A percentile compares a stretch with the other conserved stretches of the same genome.
Conservation (phyloP, 2,113 vertebrate species). For the Antigone vipio region DNA sequence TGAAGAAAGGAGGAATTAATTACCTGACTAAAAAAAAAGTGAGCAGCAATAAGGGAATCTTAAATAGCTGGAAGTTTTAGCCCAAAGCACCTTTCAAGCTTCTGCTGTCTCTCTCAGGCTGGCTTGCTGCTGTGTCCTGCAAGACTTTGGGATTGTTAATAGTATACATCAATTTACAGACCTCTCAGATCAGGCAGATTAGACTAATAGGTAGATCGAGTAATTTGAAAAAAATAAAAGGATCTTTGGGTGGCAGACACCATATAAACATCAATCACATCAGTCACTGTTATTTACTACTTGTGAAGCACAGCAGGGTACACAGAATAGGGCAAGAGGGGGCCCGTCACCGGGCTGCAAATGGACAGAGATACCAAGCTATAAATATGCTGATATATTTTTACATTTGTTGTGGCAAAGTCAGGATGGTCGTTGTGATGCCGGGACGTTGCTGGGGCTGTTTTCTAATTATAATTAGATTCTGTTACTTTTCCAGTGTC, state of each 20-base stretch:
- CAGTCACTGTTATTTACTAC: constrained; percentile 1
- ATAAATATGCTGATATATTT: constrained; percentile 69
- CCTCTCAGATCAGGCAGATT: background rate
- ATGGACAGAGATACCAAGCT: constrained; percentile 40
- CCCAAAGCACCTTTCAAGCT: background rate
- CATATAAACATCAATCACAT: background rate
- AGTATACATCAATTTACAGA: background rate
- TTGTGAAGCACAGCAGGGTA: background rate
- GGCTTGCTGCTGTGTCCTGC: background rate
- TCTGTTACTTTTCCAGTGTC: constrained; percentile 46
- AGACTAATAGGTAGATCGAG: background rate
- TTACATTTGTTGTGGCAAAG: constrained; percentile 65
- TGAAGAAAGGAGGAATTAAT: background rate
- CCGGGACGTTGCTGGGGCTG: constrained; percentile 33
- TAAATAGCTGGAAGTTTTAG: background rate
- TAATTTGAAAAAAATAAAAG: background rate
- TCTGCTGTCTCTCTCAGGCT: background rate
- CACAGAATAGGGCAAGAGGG: background rate
- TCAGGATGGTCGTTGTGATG: constrained; percentile 54
- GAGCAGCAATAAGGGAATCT: background rate
- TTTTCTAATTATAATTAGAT: constrained; percentile 67
- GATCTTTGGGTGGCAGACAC: background rate
- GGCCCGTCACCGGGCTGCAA: background rate
- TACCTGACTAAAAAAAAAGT: background rate
- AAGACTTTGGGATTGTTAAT: background rate